Conservation (phyloP, 2,888 invertebrate genomes). For the Chironomus riparius region DNA sequence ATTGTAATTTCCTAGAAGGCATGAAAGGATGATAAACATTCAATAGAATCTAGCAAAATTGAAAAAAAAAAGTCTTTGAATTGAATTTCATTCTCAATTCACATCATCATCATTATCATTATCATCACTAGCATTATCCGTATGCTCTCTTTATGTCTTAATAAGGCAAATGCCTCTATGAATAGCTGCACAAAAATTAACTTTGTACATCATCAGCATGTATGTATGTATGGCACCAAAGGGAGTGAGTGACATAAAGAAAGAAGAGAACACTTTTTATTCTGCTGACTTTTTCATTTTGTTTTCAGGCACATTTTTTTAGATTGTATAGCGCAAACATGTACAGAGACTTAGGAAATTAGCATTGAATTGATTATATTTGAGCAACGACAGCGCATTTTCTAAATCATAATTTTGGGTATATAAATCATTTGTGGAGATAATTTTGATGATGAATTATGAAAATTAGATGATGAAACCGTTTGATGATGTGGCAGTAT, state of each 20-base stretch:
- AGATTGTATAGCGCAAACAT: neutral
- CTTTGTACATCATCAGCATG: neutral
- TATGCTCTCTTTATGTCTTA: slow-evolving; percentile 8
- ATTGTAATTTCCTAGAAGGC: too few species aligned
- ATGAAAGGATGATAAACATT: neutral
- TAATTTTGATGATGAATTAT: too few species aligned
- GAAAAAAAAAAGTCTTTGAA: neutral
- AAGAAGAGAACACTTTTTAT: neutral
- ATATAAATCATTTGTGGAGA: too few species aligned
- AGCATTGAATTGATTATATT: too few species aligned
- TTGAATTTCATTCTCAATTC: neutral
- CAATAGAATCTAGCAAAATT: neutral
- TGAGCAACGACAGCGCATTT: too few species aligned
- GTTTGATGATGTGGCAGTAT: too few species aligned
- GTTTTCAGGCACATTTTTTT: neutral
- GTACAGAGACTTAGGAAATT: too few species aligned
- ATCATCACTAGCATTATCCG: neutral
- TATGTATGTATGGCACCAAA: neutral
- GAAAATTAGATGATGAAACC: too few species aligned
- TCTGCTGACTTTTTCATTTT: neutral
- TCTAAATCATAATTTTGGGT: too few species aligned
- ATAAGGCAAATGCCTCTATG: neutral
- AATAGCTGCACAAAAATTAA: neutral
- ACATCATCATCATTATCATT: neutral
- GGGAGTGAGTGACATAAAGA: neutral